phyloP scores from a whole-genome alignment of 2,113 vertebrate genomes.

The Rattus rattus region DNA sequence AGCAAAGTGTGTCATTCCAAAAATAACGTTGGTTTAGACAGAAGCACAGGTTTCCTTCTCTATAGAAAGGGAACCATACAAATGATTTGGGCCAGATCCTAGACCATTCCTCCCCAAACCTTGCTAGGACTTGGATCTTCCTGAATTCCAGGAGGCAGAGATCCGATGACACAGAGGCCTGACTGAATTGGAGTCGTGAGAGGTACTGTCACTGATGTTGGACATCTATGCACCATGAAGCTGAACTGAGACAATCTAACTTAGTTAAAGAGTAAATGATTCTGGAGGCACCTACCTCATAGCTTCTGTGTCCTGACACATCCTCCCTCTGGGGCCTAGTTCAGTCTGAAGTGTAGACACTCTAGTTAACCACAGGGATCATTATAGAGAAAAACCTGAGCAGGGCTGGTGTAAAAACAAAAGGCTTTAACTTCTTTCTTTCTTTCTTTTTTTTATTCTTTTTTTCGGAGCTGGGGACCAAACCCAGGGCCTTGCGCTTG shows the following conservation, averaged over 20 bases:
- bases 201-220: background rate
- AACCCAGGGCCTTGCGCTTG: too few species aligned
- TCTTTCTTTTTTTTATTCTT: too few species aligned
- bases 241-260: fast-evolving
- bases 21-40: slow-evolving; percentile 1
- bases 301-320: too few species aligned
- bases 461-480: too few species aligned
- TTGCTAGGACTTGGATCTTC: background rate
- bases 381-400: background rate
- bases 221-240: fast-evolving
- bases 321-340: background rate
- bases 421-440: background rate
- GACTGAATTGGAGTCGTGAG: background rate
- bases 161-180: background rate
- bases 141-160: background rate
- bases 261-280: background rate
- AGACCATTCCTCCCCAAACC: background rate
- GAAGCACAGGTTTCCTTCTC: background rate
- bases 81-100: too few species aligned
- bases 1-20: background rate
- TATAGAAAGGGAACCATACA: background rate
- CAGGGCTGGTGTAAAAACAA: background rate
- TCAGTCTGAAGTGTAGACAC: background rate
- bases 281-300: fast-evolving
- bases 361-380: background rate